Conservation (phyloP, 2,797 vertebrate genomes). For the Florisuga fusca region DNA sequence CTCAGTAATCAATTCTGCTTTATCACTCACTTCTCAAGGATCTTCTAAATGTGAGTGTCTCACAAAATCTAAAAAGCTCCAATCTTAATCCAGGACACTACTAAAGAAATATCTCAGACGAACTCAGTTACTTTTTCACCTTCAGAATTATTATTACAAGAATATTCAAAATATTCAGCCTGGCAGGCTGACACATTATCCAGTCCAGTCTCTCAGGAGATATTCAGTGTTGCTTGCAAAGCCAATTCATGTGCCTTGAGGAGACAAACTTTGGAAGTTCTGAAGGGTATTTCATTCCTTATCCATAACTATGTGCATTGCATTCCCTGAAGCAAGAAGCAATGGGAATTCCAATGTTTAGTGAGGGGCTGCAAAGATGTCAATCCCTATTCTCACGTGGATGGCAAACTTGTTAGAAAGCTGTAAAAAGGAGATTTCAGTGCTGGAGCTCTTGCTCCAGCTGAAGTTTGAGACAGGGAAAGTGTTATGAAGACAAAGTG, state of each 20-base stretch:
- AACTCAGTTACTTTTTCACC: neutral
- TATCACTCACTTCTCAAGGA: neutral
- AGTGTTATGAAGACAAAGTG: neutral
- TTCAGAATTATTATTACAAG: neutral
- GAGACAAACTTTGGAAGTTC: neutral
- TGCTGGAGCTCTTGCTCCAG: fast-evolving
- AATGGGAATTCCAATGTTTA: fast-evolving
- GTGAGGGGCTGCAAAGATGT: fast-evolving
- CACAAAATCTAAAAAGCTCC: neutral
- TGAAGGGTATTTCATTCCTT: neutral
- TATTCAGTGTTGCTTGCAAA: neutral
- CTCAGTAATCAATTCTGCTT: neutral
- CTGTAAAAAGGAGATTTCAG: neutral
- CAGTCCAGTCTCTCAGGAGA: neutral
- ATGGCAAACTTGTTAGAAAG: neutral
- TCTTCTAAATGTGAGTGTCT: neutral
- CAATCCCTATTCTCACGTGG: neutral
- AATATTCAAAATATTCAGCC: neutral
- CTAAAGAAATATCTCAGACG: neutral
- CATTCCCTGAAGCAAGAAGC: neutral
- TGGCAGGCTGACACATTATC: neutral
- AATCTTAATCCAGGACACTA: neutral
- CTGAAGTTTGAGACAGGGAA: neutral
- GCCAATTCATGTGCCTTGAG: neutral
- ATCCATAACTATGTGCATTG: fast-evolving